Base-by-base conservation (phyloP, 2,888 invertebrate genomes). In the Muscina levida region DNA sequence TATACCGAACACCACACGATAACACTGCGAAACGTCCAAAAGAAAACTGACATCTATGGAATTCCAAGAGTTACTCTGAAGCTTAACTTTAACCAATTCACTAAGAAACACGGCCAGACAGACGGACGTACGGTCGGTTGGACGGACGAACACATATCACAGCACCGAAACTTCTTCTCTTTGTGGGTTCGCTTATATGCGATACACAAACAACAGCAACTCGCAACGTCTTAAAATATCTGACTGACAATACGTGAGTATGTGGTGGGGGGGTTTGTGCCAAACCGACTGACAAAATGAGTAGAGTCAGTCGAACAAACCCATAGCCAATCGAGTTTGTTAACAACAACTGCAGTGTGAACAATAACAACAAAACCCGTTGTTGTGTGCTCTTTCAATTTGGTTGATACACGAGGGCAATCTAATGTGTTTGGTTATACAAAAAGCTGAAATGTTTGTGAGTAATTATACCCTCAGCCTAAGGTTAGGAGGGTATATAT, bases 1-100 rank as follows among this genome's bases (percentile, higher is more conserved):
- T 15, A n/a, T n/a, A n/a, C n/a, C 22, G 22, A 51, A 2, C 11
- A 11, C 11, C 22, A 62, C 57, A 74, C 77, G 46, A 72, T 31
- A 73, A 82, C 4, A 8, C 80, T 67, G 75, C 83, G 82, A 82
- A 71, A 82, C 85, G 83, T 71, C 79, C 79, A 70, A 59, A 82
- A 83, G 84, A 82, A 84, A 84, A 84, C 84, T 84, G 78, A 83
- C 77, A 82, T 62, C 77, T 73, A 78, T 10, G 73, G 83, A 82
- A 84, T 82, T 85, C 84, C 82, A 83, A 82, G 79, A 76, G 78
- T 46, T 46, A 59, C 65, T 73, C 72, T 73, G 42, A 62, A 62
- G 62, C 62, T 62, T 42, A 42, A 42, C 62, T 62, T 62, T 62
- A 62, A 62, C 59, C 13, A 46, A 59, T 31, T 17, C 11, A 15